Conservation (phyloP, 2,113 vertebrate species). For the Halcyon malimbica region DNA sequence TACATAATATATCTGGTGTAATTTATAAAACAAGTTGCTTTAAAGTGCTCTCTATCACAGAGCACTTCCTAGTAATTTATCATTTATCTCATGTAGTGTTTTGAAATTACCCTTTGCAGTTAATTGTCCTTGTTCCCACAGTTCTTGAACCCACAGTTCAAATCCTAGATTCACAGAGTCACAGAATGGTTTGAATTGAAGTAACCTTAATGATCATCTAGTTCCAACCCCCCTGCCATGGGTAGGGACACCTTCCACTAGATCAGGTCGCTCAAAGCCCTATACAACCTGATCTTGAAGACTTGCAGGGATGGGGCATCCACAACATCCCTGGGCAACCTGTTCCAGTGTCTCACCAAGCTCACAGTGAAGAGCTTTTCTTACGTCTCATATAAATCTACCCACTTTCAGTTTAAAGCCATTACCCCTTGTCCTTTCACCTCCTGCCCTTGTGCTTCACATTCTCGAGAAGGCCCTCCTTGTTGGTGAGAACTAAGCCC, state of each 20-base stretch:
- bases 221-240: neutral
- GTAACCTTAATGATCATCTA: neutral
- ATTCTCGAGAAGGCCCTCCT: neutral
- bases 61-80: neutral
- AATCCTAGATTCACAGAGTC: neutral
- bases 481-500: neutral
- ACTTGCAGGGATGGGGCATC: neutral
- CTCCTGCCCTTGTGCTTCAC: neutral
- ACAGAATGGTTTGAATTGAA: neutral
- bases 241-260: neutral
- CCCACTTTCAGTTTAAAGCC: neutral
- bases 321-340: neutral
- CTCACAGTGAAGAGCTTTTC: neutral
- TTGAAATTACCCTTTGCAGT: conserved; percentile 26
- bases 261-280: neutral
- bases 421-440: neutral
- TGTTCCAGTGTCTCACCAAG: neutral
- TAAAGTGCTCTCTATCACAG: conserved; percentile 5
- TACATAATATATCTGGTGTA: neutral
- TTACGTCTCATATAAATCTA: neutral
- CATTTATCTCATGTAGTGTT: neutral
- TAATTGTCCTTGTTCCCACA: conserved; percentile 22
- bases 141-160: neutral
- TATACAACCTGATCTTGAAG: neutral
- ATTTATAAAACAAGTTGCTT: conserved; percentile 37